These are phyloP conservation scores for Monodelphis domestica DNA, from an alignment of 2,797 vertebrate genomes.

Conservation along the genomic window DNA sequence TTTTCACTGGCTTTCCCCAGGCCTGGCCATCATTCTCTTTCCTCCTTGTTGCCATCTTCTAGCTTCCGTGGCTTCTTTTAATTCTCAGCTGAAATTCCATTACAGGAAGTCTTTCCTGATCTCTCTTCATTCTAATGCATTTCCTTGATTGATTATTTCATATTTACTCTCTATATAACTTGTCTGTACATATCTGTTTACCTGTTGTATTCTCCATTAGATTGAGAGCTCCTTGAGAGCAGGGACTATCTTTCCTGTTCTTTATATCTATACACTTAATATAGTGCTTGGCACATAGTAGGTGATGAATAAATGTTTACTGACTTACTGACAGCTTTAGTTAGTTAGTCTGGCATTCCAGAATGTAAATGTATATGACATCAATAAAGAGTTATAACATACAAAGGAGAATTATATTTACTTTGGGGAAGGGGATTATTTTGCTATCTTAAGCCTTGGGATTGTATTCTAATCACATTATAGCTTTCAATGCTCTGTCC, in stretches of 20 bases:
- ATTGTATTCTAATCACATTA: constrained; percentile 37
- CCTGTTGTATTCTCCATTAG: neutral
- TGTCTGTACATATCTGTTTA: neutral
- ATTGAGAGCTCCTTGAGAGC: neutral
- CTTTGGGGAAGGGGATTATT: constrained; percentile 56
- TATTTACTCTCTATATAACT: neutral
- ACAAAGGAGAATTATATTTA: constrained; percentile 77
- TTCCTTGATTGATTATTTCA: neutral
- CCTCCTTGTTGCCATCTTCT: neutral
- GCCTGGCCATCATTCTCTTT: neutral
- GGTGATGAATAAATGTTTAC: neutral
- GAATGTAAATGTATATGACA: neutral
- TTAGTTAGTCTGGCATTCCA: constrained; percentile 34
- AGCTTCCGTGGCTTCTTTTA: neutral
- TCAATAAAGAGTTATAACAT: constrained; percentile 24
- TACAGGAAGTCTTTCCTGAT: neutral
- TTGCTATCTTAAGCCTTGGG: constrained; percentile 56
- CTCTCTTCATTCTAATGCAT: neutral
- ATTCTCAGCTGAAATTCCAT: neutral
- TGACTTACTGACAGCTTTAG: neutral
- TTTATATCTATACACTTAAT: neutral
- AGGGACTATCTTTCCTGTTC: neutral
- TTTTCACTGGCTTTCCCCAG: neutral
- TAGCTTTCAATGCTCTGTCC: neutral
- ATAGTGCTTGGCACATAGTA: neutral